phyloP scores from a whole-genome alignment of 1,140 invertebrate genomes.

The Caenorhabditis tropicalis region DNA sequence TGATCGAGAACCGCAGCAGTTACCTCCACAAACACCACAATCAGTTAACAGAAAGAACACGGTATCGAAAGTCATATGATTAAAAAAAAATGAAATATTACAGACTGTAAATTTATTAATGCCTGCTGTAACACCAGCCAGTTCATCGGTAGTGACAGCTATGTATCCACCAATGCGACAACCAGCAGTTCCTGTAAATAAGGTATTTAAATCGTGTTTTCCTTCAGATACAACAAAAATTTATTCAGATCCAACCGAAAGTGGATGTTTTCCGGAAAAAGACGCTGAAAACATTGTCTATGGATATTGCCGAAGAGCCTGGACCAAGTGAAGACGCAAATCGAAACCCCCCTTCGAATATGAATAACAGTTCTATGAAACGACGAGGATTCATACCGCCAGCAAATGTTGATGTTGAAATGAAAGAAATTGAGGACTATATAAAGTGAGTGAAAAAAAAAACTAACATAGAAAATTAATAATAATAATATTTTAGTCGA shows the following conservation, averaged over 20 bases:
- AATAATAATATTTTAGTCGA: background rate
- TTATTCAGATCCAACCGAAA: constrained; percentile 38
- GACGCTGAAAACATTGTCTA: constrained; percentile 43
- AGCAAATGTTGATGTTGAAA: background rate
- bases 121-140: background rate
- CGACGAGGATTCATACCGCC: background rate
- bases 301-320: constrained; percentile 18
- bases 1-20: constrained; percentile 17
- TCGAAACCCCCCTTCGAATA: background rate
- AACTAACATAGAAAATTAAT: too few relatives aligned
- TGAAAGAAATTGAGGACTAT: constrained; percentile 42
- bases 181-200: constrained; percentile 8
- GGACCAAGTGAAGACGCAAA: background rate
- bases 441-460: background rate
- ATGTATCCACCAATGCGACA: constrained; percentile 63
- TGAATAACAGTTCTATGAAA: constrained; percentile 12
- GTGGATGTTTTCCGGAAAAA: constrained; percentile 47
- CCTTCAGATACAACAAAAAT: background rate
- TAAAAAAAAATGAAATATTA: background rate
- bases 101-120: background rate
- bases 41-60: background rate
- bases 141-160: constrained; percentile 61
- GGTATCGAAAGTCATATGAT: background rate
- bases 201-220: background rate
- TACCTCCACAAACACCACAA: background rate